Evolutionary conservation across 2,113 vertebrate species (phyloP).

Genomic region (Indicator indicator): DNA sequence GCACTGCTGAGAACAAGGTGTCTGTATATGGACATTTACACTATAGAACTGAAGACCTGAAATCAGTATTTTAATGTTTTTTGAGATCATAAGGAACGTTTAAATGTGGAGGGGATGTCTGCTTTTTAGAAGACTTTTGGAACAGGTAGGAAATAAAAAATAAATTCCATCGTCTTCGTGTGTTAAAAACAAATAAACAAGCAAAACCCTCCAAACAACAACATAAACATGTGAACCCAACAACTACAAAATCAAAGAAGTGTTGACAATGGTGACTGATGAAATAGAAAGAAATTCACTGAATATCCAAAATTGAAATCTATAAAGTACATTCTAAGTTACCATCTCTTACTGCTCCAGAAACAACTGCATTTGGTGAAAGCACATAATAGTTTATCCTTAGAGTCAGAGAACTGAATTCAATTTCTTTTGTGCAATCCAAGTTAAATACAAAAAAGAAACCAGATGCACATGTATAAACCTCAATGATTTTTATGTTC

Average conservation of each 20-base stretch:
- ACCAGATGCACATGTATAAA: neutral
- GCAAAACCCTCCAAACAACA: no score
- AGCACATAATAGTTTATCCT: neutral
- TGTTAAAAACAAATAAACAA: no score
- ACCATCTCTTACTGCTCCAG: neutral
- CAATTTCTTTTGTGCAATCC: neutral
- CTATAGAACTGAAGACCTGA: neutral
- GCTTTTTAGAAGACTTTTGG: neutral
- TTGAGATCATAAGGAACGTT: neutral
- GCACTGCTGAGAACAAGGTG: neutral
- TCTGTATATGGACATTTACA: neutral
- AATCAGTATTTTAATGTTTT: neutral
- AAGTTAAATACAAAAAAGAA: neutral
- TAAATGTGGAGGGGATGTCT: neutral
- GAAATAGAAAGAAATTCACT: constrained; percentile 5
- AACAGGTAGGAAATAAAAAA: neutral
- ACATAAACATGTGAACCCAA: no score
- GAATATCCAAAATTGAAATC: constrained; percentile 21
- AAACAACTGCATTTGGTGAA: neutral
- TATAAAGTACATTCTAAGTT: neutral
- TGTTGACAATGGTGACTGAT: neutral
- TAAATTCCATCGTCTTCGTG: neutral
- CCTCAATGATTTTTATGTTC: neutral
- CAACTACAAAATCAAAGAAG: neutral
- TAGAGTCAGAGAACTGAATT: neutral